Conservation (phyloP, 2,888 invertebrate species). For the Cerastis leucographa region DNA sequence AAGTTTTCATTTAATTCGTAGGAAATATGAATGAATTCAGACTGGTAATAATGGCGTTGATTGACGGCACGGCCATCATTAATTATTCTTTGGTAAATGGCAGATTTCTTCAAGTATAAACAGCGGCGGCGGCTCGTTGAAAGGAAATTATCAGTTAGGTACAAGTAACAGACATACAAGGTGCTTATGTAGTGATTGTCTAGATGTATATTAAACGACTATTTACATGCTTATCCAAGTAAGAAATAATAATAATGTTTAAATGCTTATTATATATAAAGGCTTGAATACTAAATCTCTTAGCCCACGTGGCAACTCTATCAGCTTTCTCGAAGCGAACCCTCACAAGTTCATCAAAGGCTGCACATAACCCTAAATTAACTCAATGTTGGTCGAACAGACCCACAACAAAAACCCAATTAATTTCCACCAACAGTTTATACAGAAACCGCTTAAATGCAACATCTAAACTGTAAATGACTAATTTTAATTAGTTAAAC, state of each 20-base stretch:
- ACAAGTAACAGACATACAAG: slow-evolving; percentile 28
- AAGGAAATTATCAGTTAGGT: slow-evolving; percentile 39
- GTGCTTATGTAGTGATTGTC: slow-evolving; percentile 13
- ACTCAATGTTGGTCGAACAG: slow-evolving; percentile 58
- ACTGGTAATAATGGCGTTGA: slow-evolving; percentile 66
- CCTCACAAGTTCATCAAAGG: slow-evolving; percentile 62
- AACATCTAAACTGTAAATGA: slow-evolving; percentile 64
- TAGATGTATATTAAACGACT: slow-evolving; percentile 15
- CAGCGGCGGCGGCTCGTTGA: slow-evolving; percentile 13
- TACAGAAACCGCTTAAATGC: slow-evolving; percentile 68
- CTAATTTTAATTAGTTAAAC: slow-evolving; percentile 68
- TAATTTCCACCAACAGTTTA: slow-evolving; percentile 69
- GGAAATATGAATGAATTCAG: slow-evolving; percentile 57
- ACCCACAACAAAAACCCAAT: slow-evolving; percentile 77
- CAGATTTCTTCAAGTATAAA: slow-evolving; percentile 30
- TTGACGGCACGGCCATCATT: slow-evolving; percentile 37
- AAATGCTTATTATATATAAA: slow-evolving; percentile 8
- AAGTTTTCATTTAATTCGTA: slow-evolving; percentile 80
- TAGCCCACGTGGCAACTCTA: slow-evolving; percentile 39
- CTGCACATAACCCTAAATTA: slow-evolving; percentile 71
- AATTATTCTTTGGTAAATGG: slow-evolving; percentile 34
- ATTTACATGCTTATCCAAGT: slow-evolving; percentile 33
- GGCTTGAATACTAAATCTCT: slow-evolving; percentile 21
- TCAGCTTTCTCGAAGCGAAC: slow-evolving; percentile 41
- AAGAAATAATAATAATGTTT: slow-evolving; percentile 32